Evolutionary conservation across 2,888 invertebrate genomes (phyloP), one percentile per base, ranked within the genome.

Genomic region (Diaphora mendica): DNA sequence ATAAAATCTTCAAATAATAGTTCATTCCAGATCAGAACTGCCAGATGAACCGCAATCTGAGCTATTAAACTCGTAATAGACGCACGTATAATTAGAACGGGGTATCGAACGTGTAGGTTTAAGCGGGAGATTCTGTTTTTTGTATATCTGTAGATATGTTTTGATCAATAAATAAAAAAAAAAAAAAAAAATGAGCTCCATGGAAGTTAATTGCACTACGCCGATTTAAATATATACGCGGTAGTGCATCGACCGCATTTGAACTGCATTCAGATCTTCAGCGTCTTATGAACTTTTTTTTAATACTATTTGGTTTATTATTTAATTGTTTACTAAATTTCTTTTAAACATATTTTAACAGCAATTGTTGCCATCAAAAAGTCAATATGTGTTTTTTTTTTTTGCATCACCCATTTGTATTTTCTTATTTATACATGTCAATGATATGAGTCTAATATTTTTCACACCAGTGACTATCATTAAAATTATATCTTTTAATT

Each of bases 141-240:
- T n/a, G n/a, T n/a, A n/a, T n/a, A n/a, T n/a, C n/a, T n/a, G n/a
- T n/a, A n/a, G n/a, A n/a, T n/a, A n/a, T n/a, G n/a, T n/a, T n/a
- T n/a, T n/a, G n/a, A n/a, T n/a, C n/a, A n/a, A n/a, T n/a, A n/a
- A n/a, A n/a, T n/a, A n/a, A n/a, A n/a, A n/a, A n/a, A n/a, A n/a
- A n/a, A n/a, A n/a, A n/a, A n/a, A n/a, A n/a, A n/a, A n/a, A n/a
- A 91, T 91, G 89, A 90, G 82, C 82, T 79, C 79, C 78, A 80
- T 83, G 81, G 84, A 88, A 89, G 89, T 91, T 93, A 93, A 92
- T 92, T 91, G 87, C 90, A 80, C 87, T 89, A 77, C 82, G 78
- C 83, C 79, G 91, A 88, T 91, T 90, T 91, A 92, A 92, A 92
- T 92, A 92, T 91, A 93, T 87, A 88, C 86, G 79, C 69, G 79